A percentile compares a stretch with the other conserved stretches of the same genome.
Evolutionary conservation across 2,888 invertebrate species (phyloP).

Genomic region (Cantharis flavilabris): DNA sequence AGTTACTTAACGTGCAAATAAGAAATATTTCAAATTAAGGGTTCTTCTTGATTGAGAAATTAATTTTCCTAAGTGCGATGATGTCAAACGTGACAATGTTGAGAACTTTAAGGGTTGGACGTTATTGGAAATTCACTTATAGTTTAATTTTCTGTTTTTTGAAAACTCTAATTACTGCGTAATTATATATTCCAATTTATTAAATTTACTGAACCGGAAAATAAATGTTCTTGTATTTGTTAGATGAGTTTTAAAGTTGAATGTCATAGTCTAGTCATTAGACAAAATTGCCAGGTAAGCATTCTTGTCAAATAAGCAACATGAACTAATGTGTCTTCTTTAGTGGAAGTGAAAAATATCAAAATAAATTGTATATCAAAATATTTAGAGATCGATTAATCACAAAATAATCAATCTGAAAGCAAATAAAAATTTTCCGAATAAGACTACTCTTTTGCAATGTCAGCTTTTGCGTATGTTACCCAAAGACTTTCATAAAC

Average conservation of each 20-base stretch:
- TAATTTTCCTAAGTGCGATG: conserved; percentile 13
- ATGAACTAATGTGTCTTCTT: not conserved
- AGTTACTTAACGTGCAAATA: not conserved
- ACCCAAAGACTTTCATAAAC: too few species aligned
- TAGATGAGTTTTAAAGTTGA: not conserved
- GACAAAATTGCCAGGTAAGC: not conserved
- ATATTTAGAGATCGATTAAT: not conserved
- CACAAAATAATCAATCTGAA: not conserved
- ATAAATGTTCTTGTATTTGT: not conserved
- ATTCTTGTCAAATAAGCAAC: not conserved
- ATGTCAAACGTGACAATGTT: conserved; percentile 4
- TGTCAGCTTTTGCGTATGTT: too few species aligned
- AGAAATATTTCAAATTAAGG: not conserved
- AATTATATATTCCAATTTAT: not conserved
- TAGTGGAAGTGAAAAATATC: not conserved
- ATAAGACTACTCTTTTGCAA: too few species aligned
- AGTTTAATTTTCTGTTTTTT: not conserved
- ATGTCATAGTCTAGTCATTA: not conserved
- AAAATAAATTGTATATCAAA: not conserved
- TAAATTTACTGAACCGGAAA: too few species aligned
- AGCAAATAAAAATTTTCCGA: not conserved
- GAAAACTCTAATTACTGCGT: not conserved
- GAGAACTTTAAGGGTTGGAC: conserved; percentile 1
- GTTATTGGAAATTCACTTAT: not conserved
- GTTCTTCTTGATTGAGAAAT: conserved; percentile 10